These are phyloP conservation scores for Tiliqua scincoides DNA, from an alignment of 2,113 vertebrate genomes.

Conservation along the genomic window DNA sequence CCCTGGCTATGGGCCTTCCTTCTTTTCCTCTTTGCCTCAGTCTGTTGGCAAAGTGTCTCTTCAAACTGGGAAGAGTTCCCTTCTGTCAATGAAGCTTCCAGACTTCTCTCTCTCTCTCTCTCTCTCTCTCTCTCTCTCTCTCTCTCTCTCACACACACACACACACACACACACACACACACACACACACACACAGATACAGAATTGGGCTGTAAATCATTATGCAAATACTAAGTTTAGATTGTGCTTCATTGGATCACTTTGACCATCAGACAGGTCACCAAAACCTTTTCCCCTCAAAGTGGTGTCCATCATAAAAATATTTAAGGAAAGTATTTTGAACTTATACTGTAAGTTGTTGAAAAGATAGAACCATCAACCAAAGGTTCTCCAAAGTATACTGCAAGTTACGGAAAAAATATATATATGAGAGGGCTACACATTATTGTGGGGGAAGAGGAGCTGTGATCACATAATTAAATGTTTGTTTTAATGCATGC, in stretches of 20 bases:
- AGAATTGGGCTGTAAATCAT: not conserved
- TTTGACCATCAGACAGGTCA: not conserved
- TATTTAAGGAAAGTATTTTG: not conserved
- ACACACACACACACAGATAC: no score
- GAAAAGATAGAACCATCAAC: not conserved
- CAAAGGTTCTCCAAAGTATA: not conserved
- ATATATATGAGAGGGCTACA: not conserved
- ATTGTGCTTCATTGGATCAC: not conserved
- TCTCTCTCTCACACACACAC: no score
- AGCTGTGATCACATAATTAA: conserved; percentile 28
- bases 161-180: no score
- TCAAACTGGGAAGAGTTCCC: no score
- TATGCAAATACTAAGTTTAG: not conserved
- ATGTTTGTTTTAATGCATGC: conserved; percentile 23
- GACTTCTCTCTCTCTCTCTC: no score
- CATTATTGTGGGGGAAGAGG: not conserved
- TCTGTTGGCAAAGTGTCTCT: no score
- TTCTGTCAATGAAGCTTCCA: no score
- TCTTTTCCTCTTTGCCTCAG: no score
- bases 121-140: no score
- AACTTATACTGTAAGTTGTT: not conserved
- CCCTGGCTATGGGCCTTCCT: no score
- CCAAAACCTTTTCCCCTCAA: not conserved
- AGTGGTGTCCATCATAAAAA: not conserved
- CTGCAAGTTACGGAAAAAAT: not conserved